Evolutionary conservation across 2,113 vertebrate species (phyloP).

Genomic region (Chitala chitala): DNA sequence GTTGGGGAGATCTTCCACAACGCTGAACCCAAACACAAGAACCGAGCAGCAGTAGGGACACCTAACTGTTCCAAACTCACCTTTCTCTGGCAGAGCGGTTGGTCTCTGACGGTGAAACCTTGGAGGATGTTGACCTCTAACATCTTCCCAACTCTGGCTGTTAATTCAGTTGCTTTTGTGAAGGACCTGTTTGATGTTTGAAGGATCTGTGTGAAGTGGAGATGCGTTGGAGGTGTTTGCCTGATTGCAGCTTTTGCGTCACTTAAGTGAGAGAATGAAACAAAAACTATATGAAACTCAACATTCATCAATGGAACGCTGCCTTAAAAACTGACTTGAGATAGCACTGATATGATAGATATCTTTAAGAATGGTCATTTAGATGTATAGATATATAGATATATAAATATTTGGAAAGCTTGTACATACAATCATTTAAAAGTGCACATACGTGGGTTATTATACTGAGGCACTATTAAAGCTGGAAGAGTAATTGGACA

Average conservation of each 20-base stretch:
- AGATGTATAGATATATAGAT: constrained; percentile 54
- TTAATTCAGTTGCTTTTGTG: constrained; percentile 57
- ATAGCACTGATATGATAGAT: constrained; percentile 70
- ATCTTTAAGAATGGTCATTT: constrained; percentile 67
- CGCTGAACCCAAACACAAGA: constrained; percentile 50
- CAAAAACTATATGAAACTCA: constrained; percentile 60
- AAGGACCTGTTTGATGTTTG: too few species aligned
- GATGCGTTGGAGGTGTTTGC: constrained; percentile 72
- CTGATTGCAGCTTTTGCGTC: constrained; percentile 66
- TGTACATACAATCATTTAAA: constrained; percentile 90
- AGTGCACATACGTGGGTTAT: constrained; percentile 70
- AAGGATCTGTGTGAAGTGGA: constrained; percentile 55
- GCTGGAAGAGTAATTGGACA: background rate
- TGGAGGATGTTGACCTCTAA: constrained; percentile 57
- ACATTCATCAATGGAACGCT: constrained; percentile 84
- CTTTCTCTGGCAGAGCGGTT: constrained; percentile 45
- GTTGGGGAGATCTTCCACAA: constrained; percentile 43
- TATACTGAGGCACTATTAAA: constrained; percentile 36
- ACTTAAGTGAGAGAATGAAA: constrained; percentile 49
- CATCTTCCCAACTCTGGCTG: constrained; percentile 58
- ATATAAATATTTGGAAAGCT: constrained; percentile 55
- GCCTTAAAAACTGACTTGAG: constrained; percentile 93
- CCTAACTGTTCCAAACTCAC: constrained; percentile 42
- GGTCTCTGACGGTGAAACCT: constrained; percentile 29
- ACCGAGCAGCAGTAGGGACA: constrained; percentile 14